Base-by-base conservation (phyloP, 2,797 vertebrate genomes). In the Phoebastria nigripes region DNA sequence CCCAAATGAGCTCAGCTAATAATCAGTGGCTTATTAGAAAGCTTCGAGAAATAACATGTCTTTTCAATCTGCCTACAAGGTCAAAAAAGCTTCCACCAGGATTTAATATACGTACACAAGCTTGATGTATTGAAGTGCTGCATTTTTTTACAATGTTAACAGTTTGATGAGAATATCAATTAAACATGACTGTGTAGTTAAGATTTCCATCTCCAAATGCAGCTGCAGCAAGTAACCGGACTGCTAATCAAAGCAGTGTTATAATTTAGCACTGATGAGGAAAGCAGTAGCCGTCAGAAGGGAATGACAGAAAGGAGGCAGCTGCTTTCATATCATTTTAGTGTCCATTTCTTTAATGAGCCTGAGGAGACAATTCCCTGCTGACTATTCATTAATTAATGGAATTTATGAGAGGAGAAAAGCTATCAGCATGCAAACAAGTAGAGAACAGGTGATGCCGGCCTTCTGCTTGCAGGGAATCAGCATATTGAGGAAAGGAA, bases 301-400 rank as follows among this genome's bases (percentile, higher is more conserved):
- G 76, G 71, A 92, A 82, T 82, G 87, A 91, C 84, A 87, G 77
- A 88, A 93, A 90, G 33, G 65, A 94, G 39, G 81, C 91, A 97
- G 87, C 92, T 91, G 91, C 87, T 92, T 95, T 96, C 81, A 29
- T 92, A 89, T 95, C 62, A 77, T 87, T 97, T 96, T 73, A 94
- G 63, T 84, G 92, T 95, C 93, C 95, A 71, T 76, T 74, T 89
- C 80, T 97, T 95, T 96, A 97, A 97, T 95, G 94, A 96, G 94
- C 91, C 62, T 59, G 70, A 96, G 58, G 93, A 89, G 69, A 77
- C 65, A 71, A 90, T 91, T 95, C 94, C 80, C 91, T 77, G 82
- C 62, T 93, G 95, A 91, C 86, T 94, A 90, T 92, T 95, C 93
- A 95, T 96, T 97, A 97, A 96, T 97, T 95, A 97, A 95, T 92